phyloP scores from a whole-genome alignment of 2,113 vertebrate genomes.

The Hyperopisus bebe region DNA sequence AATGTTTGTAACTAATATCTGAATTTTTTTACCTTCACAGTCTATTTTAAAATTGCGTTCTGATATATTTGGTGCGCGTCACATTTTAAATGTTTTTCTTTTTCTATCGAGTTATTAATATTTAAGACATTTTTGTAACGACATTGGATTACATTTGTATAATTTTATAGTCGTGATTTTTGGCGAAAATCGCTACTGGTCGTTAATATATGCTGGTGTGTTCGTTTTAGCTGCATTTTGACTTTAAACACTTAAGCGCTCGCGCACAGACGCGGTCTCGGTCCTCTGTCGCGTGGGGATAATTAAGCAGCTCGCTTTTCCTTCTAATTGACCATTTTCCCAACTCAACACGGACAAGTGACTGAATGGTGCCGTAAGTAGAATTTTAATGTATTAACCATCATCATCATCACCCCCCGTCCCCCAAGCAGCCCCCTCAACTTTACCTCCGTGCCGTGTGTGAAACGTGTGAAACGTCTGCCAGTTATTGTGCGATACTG shows the following conservation, averaged over 20 bases:
- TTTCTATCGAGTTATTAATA: neutral
- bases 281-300: neutral
- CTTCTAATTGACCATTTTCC: slow-evolving; percentile 30
- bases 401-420: neutral
- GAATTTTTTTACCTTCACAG: neutral
- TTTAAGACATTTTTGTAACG: neutral
- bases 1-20: neutral
- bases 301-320: neutral
- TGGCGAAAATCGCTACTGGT: neutral
- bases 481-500: neutral
- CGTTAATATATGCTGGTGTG: neutral
- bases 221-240: neutral
- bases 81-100: neutral
- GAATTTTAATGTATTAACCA: slow-evolving; percentile 13
- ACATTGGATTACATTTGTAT: neutral
- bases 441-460: neutral
- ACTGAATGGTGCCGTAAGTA: slow-evolving; percentile 27
- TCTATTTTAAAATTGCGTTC: neutral
- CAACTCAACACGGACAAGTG: slow-evolving; percentile 38
- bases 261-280: neutral
- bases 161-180: neutral
- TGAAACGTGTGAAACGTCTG: slow-evolving; percentile 8
- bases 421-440: neutral
- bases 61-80: neutral
- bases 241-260: neutral